These are phyloP conservation scores for Anarhynchus alexandrinus DNA, from an alignment of 2,113 vertebrate species.

Conservation along the genomic window DNA sequence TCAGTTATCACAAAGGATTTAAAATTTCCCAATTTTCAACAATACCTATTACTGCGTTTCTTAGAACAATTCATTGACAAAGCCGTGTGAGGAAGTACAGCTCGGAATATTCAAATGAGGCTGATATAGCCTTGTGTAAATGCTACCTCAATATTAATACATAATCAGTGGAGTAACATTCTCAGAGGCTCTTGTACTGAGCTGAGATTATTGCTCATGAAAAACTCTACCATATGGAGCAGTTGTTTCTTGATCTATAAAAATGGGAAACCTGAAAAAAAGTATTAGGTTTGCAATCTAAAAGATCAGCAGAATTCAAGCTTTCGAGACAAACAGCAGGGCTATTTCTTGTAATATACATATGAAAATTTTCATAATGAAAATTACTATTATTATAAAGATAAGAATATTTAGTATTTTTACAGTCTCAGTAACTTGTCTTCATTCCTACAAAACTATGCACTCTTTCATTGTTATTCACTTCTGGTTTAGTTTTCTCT, in stretches of 20 bases:
- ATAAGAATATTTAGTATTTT: background rate
- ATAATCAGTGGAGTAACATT: background rate
- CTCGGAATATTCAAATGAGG: background rate
- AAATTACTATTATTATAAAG: background rate
- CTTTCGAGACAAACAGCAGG: background rate
- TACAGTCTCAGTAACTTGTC: background rate
- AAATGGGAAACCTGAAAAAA: background rate
- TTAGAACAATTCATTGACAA: background rate
- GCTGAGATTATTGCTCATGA: background rate
- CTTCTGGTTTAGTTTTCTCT: background rate
- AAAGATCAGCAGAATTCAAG: background rate
- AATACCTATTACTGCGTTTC: background rate
- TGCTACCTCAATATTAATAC: background rate
- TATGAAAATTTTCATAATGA: background rate
- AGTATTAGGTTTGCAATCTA: background rate
- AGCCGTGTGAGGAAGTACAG: background rate
- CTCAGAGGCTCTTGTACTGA: background rate
- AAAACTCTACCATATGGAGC: background rate
- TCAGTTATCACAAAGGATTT: background rate
- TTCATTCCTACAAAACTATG: background rate
- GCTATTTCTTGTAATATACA: background rate
- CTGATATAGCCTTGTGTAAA: background rate
- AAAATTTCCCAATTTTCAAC: background rate
- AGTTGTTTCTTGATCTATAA: background rate
- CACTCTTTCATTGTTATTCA: background rate